Evolutionary conservation across 1,140 invertebrate species (phyloP), one percentile per base, ranked within the genome.

Genomic region (Nomia melanderi): DNA sequence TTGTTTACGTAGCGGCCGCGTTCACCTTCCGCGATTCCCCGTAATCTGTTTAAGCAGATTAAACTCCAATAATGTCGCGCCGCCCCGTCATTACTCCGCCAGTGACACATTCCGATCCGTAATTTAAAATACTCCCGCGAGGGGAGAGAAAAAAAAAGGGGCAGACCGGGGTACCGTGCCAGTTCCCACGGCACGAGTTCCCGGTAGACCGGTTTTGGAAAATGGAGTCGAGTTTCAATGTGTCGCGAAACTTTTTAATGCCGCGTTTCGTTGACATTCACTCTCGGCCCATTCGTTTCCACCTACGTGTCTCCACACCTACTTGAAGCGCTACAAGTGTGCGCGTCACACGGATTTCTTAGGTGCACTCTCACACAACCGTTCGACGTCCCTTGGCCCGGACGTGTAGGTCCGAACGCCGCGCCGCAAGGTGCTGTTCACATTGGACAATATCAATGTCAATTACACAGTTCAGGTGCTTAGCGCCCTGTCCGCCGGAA

Each of bases 241-340:
- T 59, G 76, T 70, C 80, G 76, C 65, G 66, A 54, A 77, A 77
- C 72, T 80, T 80, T 83, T 84, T 77, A 80, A 62, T 72, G 25
- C 70, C 72, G 79, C 65, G 82, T 81, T 86, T 84, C 78, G 82
- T 86, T 85, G 79, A 87, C 82, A 86, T 85, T 88, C 86, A 78
- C 82, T 79, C 70, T 67, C 54, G 54, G 47, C 73, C 63, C 78
- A 82, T 81, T 73, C 66, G 63, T 77, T 81, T 81, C 85, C 82
- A 80, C 86, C 86, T 80, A 87, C 85, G 76, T 82, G 77, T 70
- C 69, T 78, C 66, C 64, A 74, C 65, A 77, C 70, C 81, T 83
- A 75, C 60, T 31, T 79, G 65, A 83, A 76, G 65, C 59, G 23
- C 54, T 50, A 53, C 70, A 67, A 70, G 47, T 70, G 65, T 73